phyloP scores from a whole-genome alignment of 2,113 vertebrate genomes.

The Ochotona curzoniae region DNA sequence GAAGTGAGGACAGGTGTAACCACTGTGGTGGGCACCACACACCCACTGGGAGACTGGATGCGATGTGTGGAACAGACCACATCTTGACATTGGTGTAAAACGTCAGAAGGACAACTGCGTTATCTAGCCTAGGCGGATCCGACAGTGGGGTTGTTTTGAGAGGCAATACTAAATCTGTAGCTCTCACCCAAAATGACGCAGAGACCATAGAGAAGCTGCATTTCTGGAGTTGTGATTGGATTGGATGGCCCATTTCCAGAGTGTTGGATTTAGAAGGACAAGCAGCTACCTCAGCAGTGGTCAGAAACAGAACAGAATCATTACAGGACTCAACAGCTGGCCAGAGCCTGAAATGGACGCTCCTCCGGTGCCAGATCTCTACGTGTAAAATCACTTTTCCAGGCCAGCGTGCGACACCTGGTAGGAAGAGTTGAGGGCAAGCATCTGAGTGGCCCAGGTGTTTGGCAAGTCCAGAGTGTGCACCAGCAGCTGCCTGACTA shows the following conservation, averaged over 20 bases:
- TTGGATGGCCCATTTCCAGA: neutral
- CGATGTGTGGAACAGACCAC: neutral
- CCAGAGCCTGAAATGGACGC: neutral
- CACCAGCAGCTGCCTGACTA: too few relatives aligned
- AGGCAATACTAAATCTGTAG: neutral
- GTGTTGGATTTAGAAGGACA: conserved; percentile 40
- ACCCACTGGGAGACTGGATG: neutral
- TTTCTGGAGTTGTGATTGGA: neutral
- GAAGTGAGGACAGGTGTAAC: neutral
- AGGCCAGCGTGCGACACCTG: neutral
- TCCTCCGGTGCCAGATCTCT: neutral
- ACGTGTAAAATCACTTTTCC: neutral
- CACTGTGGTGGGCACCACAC: rapidly evolving
- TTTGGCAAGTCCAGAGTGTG: neutral
- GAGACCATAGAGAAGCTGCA: neutral
- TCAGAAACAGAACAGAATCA: conserved; percentile 50
- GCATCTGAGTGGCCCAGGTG: rapidly evolving
- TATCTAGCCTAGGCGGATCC: too few relatives aligned
- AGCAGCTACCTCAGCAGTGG: neutral
- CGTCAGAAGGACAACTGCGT: rapidly evolving
- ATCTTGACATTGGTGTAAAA: neutral
- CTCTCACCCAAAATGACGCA: neutral
- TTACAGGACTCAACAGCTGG: neutral
- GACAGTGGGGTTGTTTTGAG: neutral
- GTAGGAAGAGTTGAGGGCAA: neutral